Evolutionary conservation across 2,888 invertebrate genomes (phyloP).

Genomic region (Spicauda simplicius): DNA sequence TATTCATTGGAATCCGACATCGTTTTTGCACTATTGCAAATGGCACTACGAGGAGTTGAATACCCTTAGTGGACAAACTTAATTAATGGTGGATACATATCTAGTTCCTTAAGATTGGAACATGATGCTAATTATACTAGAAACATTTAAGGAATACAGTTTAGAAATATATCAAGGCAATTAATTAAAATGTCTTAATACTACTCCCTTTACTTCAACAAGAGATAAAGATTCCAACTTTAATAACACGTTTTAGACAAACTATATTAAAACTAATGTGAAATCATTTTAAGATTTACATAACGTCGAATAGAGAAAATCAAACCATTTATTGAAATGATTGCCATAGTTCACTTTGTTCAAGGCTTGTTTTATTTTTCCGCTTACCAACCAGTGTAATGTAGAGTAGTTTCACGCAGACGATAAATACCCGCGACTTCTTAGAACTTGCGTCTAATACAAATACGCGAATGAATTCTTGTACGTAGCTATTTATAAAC

Average conservation of each 20-base stretch:
- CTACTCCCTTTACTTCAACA: no score
- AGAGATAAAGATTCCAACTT: no score
- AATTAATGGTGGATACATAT: not conserved
- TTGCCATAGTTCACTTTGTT: not conserved
- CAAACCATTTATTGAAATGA: no score
- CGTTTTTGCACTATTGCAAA: conserved; percentile 24
- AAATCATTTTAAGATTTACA: not conserved
- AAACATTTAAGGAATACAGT: no score
- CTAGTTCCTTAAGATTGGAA: not conserved
- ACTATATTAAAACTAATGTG: not conserved
- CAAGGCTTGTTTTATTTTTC: not conserved
- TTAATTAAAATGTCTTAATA: no score
- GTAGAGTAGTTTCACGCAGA: conserved; percentile 7
- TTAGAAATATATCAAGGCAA: no score
- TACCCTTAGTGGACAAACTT: not conserved
- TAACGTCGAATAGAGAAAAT: not conserved
- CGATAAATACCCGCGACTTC: conserved; percentile 33
- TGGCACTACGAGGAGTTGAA: conserved; percentile 10
- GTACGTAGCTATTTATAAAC: conserved; percentile 54
- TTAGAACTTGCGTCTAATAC: conserved; percentile 42
- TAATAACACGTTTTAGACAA: not conserved
- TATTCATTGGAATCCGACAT: conserved; percentile 23
- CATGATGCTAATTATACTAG: not conserved
- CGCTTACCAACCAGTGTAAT: conserved; percentile 9
- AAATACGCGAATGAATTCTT: conserved; percentile 42